Evolutionary conservation across 2,797 vertebrate species (phyloP).

Genomic region (Bradypodion ventrale): DNA sequence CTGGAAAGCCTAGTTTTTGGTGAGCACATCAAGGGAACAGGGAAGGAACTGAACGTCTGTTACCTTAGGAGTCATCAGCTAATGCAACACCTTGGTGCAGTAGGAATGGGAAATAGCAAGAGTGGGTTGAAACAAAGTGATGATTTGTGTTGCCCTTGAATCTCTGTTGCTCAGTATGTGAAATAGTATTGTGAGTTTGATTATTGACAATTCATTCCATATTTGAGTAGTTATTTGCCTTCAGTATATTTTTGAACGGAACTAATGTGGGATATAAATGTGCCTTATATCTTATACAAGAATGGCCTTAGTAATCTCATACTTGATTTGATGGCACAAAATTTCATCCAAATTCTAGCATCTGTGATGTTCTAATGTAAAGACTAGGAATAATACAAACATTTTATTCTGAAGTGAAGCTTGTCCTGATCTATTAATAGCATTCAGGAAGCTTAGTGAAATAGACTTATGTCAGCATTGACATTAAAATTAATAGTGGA

Average conservation of each 20-base stretch:
- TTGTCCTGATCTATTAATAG: background rate
- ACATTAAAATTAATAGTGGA: background rate
- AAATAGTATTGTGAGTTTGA: background rate
- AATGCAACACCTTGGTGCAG: no score
- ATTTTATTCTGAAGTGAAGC: slow-evolving; percentile 1
- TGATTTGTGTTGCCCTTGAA: background rate
- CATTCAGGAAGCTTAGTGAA: background rate
- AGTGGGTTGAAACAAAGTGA: no score
- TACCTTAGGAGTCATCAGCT: background rate
- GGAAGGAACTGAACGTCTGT: background rate
- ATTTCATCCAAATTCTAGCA: background rate
- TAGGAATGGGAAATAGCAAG: no score
- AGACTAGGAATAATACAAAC: background rate
- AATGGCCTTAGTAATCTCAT: background rate
- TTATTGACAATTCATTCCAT: background rate
- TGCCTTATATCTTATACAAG: background rate
- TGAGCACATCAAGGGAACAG: background rate
- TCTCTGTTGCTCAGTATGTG: background rate
- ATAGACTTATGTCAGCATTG: background rate
- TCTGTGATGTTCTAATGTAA: background rate
- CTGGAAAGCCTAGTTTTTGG: background rate
- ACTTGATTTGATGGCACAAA: background rate
- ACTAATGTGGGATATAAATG: background rate
- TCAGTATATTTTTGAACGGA: background rate
- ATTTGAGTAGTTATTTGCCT: background rate